Percentiles rank a stretch among this genome's conserved stretches.
phyloP scores from a whole-genome alignment of 1,140 invertebrate genomes.

The Lutraria rhynchaena region DNA sequence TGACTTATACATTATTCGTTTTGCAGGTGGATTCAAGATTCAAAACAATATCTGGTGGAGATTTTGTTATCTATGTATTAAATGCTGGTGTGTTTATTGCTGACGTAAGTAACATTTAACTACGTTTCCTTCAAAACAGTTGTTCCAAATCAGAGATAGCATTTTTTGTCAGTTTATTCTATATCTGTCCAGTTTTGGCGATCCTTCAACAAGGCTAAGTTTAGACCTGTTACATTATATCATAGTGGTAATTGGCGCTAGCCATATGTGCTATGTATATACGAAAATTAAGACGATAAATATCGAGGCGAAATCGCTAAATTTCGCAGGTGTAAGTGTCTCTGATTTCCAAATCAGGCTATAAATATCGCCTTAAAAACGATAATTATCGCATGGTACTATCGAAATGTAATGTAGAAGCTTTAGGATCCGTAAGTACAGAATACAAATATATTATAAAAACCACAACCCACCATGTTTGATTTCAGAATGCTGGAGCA shows the following conservation, averaged over 20 bases:
- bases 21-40: slow-evolving; percentile 21
- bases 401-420: no score
- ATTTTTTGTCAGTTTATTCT: neutral
- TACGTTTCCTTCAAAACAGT: neutral
- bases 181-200: no score
- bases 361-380: no score
- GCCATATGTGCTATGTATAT: neutral
- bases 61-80: neutral
- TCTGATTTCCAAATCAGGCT: no score
- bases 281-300: no score
- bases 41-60: neutral
- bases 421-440: no score
- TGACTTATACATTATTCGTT: neutral
- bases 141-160: neutral
- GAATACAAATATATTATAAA: no score
- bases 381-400: no score
- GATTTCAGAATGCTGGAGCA: neutral
- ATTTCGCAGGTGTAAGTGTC: no score
- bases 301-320: no score
- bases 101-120: slow-evolving; percentile 32
- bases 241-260: neutral
- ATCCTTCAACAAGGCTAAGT: neutral
- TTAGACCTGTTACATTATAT: neutral
- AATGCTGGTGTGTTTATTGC: slow-evolving; percentile 32
- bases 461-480: no score